A percentile compares a stretch with the other conserved stretches of the same genome.
These are phyloP conservation scores for Acanthococcus lagerstroemiae DNA, from an alignment of 2,888 invertebrate genomes.

Conservation along the genomic window DNA sequence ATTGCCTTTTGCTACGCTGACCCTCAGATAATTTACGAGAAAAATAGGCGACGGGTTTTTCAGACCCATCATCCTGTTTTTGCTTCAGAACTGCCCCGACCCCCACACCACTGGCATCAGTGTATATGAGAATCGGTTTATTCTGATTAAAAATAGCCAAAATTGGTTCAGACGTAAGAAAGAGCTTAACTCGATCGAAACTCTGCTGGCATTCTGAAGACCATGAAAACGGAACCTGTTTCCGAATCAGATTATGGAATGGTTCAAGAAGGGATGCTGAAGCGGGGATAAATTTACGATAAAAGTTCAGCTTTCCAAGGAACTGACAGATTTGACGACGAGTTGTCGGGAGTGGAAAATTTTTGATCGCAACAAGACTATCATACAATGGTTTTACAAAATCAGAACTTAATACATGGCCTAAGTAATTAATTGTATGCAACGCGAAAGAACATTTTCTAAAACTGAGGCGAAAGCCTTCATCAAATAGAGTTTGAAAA, in stretches of 20 bases:
- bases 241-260: conserved; percentile 29
- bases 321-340: conserved; percentile 18
- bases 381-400: conserved; percentile 21
- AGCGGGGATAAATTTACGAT: conserved; percentile 21
- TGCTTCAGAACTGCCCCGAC: conserved; percentile 37
- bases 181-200: conserved; percentile 22
- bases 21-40: conserved; percentile 36
- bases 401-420: conserved; percentile 22
- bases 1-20: conserved; percentile 33
- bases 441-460: conserved; percentile 15
- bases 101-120: conserved; percentile 35
- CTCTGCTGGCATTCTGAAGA: conserved; percentile 33
- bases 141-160: conserved; percentile 33
- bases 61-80: conserved; percentile 32
- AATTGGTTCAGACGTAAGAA: conserved; percentile 32
- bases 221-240: conserved; percentile 33
- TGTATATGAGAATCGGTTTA: conserved; percentile 34
- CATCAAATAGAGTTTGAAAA: conserved; percentile 33
- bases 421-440: conserved; percentile 9
- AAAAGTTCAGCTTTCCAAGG: conserved; percentile 31
- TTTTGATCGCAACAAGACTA: conserved; percentile 16
- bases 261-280: conserved; percentile 1
- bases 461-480: conserved; percentile 21
- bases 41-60: conserved; percentile 35
- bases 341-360: conserved; percentile 18